Evolutionary conservation across 2,113 vertebrate species (phyloP), one percentile per base, ranked within the genome.

Genomic region (Dromas ardeola): DNA sequence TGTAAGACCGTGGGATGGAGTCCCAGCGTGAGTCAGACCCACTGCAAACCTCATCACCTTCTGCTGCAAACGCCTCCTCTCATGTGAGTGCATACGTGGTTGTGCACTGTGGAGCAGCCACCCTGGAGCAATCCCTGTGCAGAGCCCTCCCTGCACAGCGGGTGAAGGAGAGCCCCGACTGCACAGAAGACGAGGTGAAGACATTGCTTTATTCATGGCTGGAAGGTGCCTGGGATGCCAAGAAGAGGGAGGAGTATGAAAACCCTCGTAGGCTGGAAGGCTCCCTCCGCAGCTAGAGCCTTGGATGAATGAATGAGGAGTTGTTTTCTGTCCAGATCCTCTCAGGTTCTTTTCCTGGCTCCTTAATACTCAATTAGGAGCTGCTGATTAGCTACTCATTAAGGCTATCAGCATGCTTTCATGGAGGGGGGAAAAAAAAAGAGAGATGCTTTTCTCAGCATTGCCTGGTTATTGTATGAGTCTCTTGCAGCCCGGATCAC

Each of bases 81-180:
- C 7, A 1, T 13, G 43, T n/a, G 53, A n/a, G 43, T 1, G 25
- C 47, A 25, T 52, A 5, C 1, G 4, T 49, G 25, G 36, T 29
- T 1, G 2, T 19, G 12, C 20, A 12, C 53, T 0, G 0, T 9
- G 63, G 29, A 45, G 2, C 22, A 62, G 34, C 69, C 5, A 0
- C 23, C 34, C 53, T 7, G 5, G 36, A 62, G 59, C 40, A 77
- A 13, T 29, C 20, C 52, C 86, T 1, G 4, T 4, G 23, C 55
- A 8, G 38, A 42, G 42, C 45, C 43, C 29, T 20, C 56, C 36
- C 58, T 19, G 55, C 61, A 4, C 16, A 4, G 40, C 0, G 3
- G 21, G 16, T 22, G 15, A 7, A 30, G 29, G 20, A 23, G 30
- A 74, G 55, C 43, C 56, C 38, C 3, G 5, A 2, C 6, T 45